Percentiles rank a stretch among this genome's conserved stretches.
phyloP scores from a whole-genome alignment of 2,797 vertebrate genomes.

The Chloroceryle inda region DNA sequence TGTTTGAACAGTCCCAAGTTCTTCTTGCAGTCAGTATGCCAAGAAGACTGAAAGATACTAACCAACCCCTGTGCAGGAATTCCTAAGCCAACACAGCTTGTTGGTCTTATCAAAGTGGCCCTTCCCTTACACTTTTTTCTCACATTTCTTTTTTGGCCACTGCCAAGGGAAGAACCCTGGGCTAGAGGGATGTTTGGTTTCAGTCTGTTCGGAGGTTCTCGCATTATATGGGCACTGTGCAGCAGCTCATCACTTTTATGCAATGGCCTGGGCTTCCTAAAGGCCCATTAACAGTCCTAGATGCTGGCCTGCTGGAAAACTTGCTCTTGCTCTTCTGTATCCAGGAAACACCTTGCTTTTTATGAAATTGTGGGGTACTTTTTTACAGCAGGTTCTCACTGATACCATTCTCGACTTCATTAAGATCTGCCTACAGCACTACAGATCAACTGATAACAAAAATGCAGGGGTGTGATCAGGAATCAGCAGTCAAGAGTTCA shows the following conservation, averaged over 20 bases:
- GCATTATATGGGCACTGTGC: rapidly evolving
- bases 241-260: neutral
- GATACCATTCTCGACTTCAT: neutral
- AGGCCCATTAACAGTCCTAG: neutral
- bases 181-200: neutral
- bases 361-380: neutral
- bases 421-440: neutral
- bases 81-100: neutral
- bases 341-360: neutral
- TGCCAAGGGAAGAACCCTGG: neutral
- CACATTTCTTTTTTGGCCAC: neutral
- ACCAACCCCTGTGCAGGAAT: rapidly evolving
- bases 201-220: neutral
- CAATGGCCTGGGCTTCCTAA: neutral
- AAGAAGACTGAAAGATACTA: neutral
- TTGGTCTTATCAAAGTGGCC: neutral
- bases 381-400: neutral
- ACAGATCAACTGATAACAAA: neutral
- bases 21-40: neutral
- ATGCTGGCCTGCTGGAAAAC: neutral
- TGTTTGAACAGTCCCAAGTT: neutral
- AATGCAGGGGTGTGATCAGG: neutral
- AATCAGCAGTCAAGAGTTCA: neutral
- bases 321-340: neutral
- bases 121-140: neutral